A percentile compares a stretch with the other conserved stretches of the same genome.
Evolutionary conservation across 1,140 invertebrate species (phyloP).

Genomic region (Drosophila parabipectinata): DNA sequence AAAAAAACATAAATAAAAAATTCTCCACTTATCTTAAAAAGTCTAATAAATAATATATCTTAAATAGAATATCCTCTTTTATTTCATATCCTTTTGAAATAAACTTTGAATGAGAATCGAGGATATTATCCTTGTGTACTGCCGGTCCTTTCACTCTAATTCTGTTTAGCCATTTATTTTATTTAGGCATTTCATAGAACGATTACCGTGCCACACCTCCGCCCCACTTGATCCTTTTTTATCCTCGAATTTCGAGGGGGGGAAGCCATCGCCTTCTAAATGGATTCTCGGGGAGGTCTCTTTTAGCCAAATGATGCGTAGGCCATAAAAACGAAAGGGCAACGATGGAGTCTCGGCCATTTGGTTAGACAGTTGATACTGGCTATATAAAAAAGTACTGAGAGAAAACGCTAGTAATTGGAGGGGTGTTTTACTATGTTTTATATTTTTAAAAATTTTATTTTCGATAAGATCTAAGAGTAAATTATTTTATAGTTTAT

Average conservation of each 20-base stretch:
- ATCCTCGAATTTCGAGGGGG: slow-evolving; percentile 11
- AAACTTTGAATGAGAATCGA: slow-evolving; percentile 19
- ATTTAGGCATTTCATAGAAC: slow-evolving; percentile 74
- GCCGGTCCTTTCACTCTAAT: slow-evolving; percentile 68
- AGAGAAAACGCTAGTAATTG: not conserved
- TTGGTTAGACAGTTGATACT: slow-evolving; percentile 24
- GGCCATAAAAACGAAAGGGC: slow-evolving; percentile 65
- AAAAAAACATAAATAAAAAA: slow-evolving; percentile 33
- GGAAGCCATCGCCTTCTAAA: slow-evolving; percentile 1
- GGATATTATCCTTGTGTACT: slow-evolving; percentile 9
- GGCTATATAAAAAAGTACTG: slow-evolving; percentile 4
- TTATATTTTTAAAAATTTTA: too few species aligned
- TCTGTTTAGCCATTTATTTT: slow-evolving; percentile 82
- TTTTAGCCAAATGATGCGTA: slow-evolving; percentile 74
- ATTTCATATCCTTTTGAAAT: slow-evolving; percentile 6
- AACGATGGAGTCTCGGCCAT: slow-evolving; percentile 52
- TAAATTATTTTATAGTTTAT: not conserved
- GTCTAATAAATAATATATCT: slow-evolving; percentile 37
- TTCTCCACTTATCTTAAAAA: slow-evolving; percentile 27
- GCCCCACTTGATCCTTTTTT: not conserved
- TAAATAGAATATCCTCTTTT: slow-evolving; percentile 21
- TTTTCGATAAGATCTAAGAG: too few species aligned
- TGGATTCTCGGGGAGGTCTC: slow-evolving; percentile 43
- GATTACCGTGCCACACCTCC: slow-evolving; percentile 33
- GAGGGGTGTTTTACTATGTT: too few species aligned